Evolutionary conservation across 2,797 vertebrate species (phyloP).

Genomic region (Avahi laniger): DNA sequence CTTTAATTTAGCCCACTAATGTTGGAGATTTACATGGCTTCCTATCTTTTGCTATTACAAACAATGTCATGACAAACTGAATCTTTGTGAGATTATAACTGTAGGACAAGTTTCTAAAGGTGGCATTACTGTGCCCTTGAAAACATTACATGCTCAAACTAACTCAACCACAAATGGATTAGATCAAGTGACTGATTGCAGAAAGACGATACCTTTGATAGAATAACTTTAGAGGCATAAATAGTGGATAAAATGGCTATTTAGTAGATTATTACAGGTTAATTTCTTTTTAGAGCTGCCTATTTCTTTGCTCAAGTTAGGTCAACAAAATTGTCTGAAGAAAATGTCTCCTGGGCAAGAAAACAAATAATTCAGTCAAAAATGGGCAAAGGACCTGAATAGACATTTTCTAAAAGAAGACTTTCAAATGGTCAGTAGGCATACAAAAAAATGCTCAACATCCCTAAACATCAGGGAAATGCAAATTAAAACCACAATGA

Average conservation of each 20-base stretch:
- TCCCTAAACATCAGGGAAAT: background rate
- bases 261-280: background rate
- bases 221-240: background rate
- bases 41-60: background rate
- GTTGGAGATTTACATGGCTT: background rate
- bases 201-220: slow-evolving; percentile 12
- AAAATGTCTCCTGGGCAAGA: background rate
- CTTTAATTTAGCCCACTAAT: background rate
- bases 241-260: background rate
- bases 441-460: background rate
- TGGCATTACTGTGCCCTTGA: background rate
- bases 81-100: background rate
- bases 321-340: background rate
- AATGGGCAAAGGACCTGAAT: background rate
- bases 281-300: background rate
- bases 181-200: background rate
- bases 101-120: background rate
- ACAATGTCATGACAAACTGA: background rate
- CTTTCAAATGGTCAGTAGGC: background rate
- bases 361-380: background rate
- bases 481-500: background rate
- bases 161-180: background rate
- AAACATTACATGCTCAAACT: background rate
- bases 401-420: background rate
- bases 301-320: background rate